phyloP scores from a whole-genome alignment of 2,797 vertebrate genomes.

The Emys orbicularis region DNA sequence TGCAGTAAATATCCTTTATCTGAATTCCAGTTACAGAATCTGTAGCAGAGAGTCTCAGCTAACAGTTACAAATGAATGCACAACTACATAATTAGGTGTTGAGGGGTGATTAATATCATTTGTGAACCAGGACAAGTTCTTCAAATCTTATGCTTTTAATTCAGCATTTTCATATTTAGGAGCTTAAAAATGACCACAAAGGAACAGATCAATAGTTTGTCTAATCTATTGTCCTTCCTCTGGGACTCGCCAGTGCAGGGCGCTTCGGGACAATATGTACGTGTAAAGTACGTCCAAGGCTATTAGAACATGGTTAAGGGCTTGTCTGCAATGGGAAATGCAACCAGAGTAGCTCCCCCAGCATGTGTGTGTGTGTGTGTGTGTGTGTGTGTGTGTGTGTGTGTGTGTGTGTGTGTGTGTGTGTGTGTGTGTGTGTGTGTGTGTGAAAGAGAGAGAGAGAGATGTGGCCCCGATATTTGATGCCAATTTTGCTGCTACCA shows the following conservation, averaged over 20 bases:
- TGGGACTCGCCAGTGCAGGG: background rate
- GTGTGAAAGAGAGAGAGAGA: too few species aligned
- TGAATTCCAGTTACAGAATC: background rate
- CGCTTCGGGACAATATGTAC: background rate
- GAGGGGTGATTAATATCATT: background rate
- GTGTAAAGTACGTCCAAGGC: background rate
- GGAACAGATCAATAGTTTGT: background rate
- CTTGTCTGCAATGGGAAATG: background rate
- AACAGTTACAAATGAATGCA: background rate
- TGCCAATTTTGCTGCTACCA: background rate
- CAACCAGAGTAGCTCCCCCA: background rate
- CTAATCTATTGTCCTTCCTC: background rate
- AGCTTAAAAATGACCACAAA: background rate
- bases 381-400: too few species aligned
- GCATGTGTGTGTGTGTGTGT: too few species aligned
- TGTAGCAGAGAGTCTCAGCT: background rate
- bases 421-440: too few species aligned
- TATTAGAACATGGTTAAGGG: background rate
- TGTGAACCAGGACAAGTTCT: accelerated
- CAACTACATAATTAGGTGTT: accelerated
- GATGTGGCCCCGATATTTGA: too few species aligned
- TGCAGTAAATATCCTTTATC: accelerated
- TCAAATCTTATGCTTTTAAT: background rate
- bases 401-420: too few species aligned
- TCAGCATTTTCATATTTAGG: background rate